These are phyloP conservation scores for Drosophila anomalata DNA, from an alignment of 2,888 invertebrate species.

Conservation along the genomic window DNA sequence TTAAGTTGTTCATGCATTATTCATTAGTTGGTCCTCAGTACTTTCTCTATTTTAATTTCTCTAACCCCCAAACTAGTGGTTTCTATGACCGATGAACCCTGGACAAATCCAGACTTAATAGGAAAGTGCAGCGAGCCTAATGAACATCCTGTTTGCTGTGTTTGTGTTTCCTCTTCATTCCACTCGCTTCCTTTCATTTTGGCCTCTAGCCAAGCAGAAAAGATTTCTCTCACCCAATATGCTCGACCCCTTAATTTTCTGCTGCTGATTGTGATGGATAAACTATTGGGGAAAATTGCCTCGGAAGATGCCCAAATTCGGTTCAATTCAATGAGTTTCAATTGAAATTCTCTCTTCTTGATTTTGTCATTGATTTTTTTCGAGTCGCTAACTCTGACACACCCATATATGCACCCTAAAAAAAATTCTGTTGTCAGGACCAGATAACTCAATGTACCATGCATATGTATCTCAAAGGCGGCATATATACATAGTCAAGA, in stretches of 20 bases:
- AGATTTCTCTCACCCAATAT: slow-evolving; percentile 46
- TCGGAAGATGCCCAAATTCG: slow-evolving; percentile 26
- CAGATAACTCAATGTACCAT: slow-evolving; percentile 37
- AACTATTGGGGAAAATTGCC: slow-evolving; percentile 60
- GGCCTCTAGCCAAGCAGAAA: slow-evolving; percentile 73
- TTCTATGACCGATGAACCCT: slow-evolving; percentile 5
- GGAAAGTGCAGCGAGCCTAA: slow-evolving; percentile 74
- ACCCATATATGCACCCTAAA: slow-evolving; percentile 37
- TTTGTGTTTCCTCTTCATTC: slow-evolving; percentile 21
- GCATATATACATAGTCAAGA: slow-evolving; percentile 6
- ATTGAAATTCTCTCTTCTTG: slow-evolving; percentile 62
- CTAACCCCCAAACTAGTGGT: slow-evolving; percentile 2
- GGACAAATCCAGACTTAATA: slow-evolving; percentile 67
- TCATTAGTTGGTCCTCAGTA: slow-evolving; percentile 54
- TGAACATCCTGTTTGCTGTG: slow-evolving; percentile 70
- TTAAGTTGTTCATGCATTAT: slow-evolving; percentile 68
- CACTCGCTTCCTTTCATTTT: slow-evolving; percentile 39
- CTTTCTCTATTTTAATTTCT: slow-evolving; percentile 43
- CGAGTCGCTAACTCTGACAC: slow-evolving; percentile 46
- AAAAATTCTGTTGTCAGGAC: slow-evolving; percentile 49
- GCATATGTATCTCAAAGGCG: background rate
- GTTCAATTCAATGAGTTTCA: slow-evolving; percentile 67
- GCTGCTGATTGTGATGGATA: slow-evolving; percentile 78
- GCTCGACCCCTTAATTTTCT: slow-evolving; percentile 22
- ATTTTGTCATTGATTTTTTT: slow-evolving; percentile 57